Evolutionary conservation across 2,797 vertebrate genomes (phyloP).

Genomic region (Champsocephalus gunnari): DNA sequence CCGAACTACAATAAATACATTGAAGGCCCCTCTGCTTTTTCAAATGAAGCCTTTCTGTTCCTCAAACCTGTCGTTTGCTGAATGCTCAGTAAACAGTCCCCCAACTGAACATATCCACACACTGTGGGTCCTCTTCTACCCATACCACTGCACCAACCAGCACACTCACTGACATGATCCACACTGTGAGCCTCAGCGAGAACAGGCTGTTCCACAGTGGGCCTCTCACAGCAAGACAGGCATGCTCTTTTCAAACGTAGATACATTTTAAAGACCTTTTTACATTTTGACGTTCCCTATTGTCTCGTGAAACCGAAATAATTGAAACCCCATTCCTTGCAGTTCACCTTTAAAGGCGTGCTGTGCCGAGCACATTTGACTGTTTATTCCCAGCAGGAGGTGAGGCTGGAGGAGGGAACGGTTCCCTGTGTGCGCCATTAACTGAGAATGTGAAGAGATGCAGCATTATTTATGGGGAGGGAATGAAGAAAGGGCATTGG

Average conservation of each 20-base stretch:
- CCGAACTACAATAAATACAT: background rate
- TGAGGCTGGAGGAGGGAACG: constrained; percentile 13
- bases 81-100: constrained; percentile 14
- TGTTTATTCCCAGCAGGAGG: constrained; percentile 32
- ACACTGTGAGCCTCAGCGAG: constrained; percentile 16
- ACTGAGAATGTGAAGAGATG: constrained; percentile 23
- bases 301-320: constrained; percentile 43
- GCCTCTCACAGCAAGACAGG: constrained; percentile 7
- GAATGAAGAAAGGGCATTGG: background rate
- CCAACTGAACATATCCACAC: constrained; percentile 24
- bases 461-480: constrained; percentile 49
- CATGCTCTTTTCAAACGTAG: constrained; percentile 23
- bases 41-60: constrained; percentile 31
- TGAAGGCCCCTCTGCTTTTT: constrained; percentile 1
- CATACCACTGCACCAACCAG: constrained; percentile 32
- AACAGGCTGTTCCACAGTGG: background rate
- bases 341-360: constrained; percentile 43
- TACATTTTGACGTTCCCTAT: constrained; percentile 28
- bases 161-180: constrained; percentile 26
- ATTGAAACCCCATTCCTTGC: constrained; percentile 36
- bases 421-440: constrained; percentile 31
- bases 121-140: constrained; percentile 26
- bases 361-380: constrained; percentile 20
- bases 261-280: constrained; percentile 54
- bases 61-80: constrained; percentile 36